phyloP scores from a whole-genome alignment of 2,888 invertebrate genomes.

The Sphecodes monilicornis region DNA sequence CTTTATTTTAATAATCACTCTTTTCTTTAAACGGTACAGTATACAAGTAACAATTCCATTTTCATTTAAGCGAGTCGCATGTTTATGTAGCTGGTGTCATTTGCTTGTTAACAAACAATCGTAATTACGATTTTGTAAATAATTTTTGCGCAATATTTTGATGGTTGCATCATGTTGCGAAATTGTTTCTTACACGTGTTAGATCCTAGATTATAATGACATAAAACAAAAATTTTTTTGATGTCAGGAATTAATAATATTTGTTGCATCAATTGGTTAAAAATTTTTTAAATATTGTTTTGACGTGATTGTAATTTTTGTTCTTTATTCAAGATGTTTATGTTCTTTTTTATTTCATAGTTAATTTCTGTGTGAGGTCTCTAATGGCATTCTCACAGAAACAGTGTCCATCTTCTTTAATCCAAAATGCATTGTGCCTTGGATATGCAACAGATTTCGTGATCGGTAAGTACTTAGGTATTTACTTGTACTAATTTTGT shows the following conservation, averaged over 20 bases:
- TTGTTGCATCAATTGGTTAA: neutral
- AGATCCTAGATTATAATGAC: neutral
- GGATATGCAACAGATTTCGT: constrained; percentile 10
- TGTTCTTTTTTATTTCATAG: constrained; percentile 28
- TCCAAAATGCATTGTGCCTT: constrained; percentile 8
- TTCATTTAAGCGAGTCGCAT: neutral
- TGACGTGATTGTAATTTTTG: neutral
- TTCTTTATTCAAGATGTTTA: constrained; percentile 22
- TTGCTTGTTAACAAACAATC: too few species aligned
- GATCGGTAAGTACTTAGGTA: constrained; percentile 29
- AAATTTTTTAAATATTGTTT: neutral
- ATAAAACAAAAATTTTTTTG: neutral
- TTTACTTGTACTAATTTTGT: neutral
- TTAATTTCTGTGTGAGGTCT: constrained; percentile 35
- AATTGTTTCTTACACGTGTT: constrained; percentile 5
- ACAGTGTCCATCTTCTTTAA: constrained; percentile 27
- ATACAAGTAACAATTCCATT: neutral
- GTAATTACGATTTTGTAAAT: constrained; percentile 7
- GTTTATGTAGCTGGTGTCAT: neutral
- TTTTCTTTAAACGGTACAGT: constrained; percentile 10
- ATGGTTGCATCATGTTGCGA: constrained; percentile 42
- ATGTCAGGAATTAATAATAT: neutral
- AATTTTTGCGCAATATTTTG: neutral
- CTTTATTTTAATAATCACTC: neutral
- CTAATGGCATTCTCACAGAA: constrained; percentile 33